Conservation (phyloP, 2,797 vertebrate species). For the Chaetodon trifasciatus region DNA sequence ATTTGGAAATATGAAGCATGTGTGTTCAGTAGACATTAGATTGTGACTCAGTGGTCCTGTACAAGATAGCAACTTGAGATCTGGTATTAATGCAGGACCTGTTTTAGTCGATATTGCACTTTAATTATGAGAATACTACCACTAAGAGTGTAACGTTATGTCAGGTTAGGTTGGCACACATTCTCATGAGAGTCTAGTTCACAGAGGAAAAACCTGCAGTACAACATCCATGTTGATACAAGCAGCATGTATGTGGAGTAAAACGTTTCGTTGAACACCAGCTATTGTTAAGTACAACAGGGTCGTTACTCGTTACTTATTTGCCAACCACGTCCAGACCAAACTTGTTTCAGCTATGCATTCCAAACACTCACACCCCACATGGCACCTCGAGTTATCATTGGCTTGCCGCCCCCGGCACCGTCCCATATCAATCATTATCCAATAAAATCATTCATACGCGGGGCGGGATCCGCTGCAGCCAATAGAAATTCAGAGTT, state of each 20-base stretch:
- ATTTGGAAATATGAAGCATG: too few species aligned
- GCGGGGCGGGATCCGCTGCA: slow-evolving; percentile 54
- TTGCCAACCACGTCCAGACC: slow-evolving; percentile 20
- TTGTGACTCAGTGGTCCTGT: too few species aligned
- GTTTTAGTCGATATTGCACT: background rate
- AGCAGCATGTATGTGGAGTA: background rate
- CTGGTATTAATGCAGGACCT: background rate
- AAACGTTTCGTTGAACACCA: background rate
- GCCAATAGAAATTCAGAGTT: slow-evolving; percentile 65
- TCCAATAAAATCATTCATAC: slow-evolving; percentile 55
- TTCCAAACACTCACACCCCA: slow-evolving; percentile 4
- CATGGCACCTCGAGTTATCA: background rate
- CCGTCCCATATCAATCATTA: too few species aligned
- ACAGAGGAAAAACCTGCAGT: background rate
- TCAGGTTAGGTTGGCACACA: background rate
- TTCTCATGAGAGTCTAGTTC: background rate
- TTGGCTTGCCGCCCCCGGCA: slow-evolving; percentile 29
- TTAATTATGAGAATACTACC: background rate
- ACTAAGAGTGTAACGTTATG: too few species aligned
- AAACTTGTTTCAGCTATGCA: slow-evolving; percentile 41
- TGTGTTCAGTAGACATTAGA: too few species aligned
- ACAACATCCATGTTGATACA: background rate
- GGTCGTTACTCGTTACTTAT: background rate
- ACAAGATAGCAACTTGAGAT: background rate
- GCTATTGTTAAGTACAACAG: background rate